These are phyloP conservation scores for Drosophila quinaria DNA, from an alignment of 2,888 invertebrate species.

Conservation along the genomic window DNA sequence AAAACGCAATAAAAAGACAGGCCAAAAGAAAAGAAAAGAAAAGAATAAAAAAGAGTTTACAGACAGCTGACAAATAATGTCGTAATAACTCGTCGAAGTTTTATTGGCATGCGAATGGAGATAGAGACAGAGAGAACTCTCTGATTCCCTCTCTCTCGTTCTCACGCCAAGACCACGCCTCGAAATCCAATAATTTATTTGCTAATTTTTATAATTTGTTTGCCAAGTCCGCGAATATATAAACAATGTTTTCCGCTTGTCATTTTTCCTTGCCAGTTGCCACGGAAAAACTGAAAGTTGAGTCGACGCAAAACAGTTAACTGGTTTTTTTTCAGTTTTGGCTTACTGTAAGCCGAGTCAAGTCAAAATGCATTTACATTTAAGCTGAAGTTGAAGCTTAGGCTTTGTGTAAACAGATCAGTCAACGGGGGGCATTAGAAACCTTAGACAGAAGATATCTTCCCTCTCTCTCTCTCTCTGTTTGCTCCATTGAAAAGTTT, in stretches of 20 bases:
- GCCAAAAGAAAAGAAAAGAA: neutral
- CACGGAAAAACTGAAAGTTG: conserved; percentile 68
- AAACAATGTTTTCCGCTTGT: conserved; percentile 63
- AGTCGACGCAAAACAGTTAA: conserved; percentile 47
- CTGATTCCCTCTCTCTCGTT: conserved; percentile 16
- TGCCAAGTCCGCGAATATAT: conserved; percentile 24
- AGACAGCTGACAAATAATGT: conserved; percentile 34
- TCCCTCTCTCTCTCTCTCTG: neutral
- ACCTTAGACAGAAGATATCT: conserved; percentile 39
- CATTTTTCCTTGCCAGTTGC: conserved; percentile 36
- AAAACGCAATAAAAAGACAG: conserved; percentile 16
- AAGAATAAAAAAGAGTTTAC: conserved; percentile 15
- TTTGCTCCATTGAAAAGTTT: conserved; percentile 35
- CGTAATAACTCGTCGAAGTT: conserved; percentile 16
- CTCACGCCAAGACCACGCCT: conserved; percentile 27
- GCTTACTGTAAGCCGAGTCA: conserved; percentile 43
- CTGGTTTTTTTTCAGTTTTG: conserved; percentile 54
- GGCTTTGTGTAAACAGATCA: conserved; percentile 62
- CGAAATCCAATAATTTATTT: conserved; percentile 56
- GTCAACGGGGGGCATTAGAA: conserved; percentile 42
- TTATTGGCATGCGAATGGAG: conserved; percentile 42
- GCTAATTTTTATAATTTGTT: conserved; percentile 49
- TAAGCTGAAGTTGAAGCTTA: conserved; percentile 47
- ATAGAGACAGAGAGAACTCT: neutral
- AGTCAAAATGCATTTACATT: conserved; percentile 10